Base-by-base conservation (phyloP, 2,113 vertebrate genomes). In the Ceyx melanurus region DNA sequence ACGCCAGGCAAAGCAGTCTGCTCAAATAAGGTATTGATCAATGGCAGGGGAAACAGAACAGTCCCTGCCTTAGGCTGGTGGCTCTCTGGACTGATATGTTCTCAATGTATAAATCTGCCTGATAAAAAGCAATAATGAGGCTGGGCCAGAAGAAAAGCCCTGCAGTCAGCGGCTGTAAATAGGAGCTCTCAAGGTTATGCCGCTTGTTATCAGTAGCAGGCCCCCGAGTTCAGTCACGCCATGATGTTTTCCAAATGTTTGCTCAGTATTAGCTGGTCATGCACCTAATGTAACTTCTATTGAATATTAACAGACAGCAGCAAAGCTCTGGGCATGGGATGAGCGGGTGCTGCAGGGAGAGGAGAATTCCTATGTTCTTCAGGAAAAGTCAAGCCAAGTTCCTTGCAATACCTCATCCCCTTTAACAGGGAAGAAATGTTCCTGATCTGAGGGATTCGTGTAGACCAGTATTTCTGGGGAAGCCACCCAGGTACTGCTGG, bases 221-320 rank as follows among this genome's bases (percentile, higher is more conserved):
- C 96, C 94, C 95, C 98, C 95, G 94, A 98, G 98, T 98, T 98
- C 97, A 98, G 97, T 97, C 98, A 98, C 92, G 97, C 98, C 97
- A 98, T 98, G 98, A 99, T 99, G 98, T 98, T 98, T 98, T 94
- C 92, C 97, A 98, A 98, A 97, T 99, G 99, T 99, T 99, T 99
- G 98, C 97, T 98, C 98, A 99, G 99, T 98, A 99, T 98, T 98
- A 99, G 98, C 98, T 96, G 98, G 97, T 98, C 98, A 98, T 98
- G 98, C 98, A 98, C 98, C 98, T 98, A 97, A 98, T 97, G 97
- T 98, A 97, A 97, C 89, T 96, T 95, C 75, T 97, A 99, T 98
- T 99, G 98, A 99, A 99, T 98, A 99, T 99, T 99, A 99, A 99
- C 99, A 96, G 98, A 95, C 96, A 95, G 43, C 93, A 95, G 70